Evolutionary conservation across 2,888 invertebrate species (phyloP).

Genomic region (Clitarchus hookeri): DNA sequence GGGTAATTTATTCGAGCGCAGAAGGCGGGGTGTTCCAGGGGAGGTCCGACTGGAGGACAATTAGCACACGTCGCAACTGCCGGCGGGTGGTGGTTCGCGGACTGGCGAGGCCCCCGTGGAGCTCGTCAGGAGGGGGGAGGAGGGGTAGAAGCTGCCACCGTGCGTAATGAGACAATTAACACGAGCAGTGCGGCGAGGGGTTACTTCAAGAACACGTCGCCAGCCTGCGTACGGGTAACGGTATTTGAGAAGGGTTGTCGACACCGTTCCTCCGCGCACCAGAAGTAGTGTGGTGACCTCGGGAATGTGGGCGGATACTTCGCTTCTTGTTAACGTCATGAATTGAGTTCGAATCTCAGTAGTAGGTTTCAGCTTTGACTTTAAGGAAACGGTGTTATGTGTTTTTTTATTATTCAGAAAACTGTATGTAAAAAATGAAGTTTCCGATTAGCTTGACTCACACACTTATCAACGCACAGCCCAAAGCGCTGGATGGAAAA

Average conservation of each 20-base stretch:
- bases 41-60: neutral
- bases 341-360: too few species aligned
- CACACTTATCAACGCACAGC: too few species aligned
- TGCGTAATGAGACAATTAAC: conserved; percentile 14
- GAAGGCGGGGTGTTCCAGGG: neutral
- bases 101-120: neutral
- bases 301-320: too few species aligned
- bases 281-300: too few species aligned
- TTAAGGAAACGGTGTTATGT: too few species aligned
- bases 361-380: too few species aligned
- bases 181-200: conserved; percentile 7
- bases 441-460: too few species aligned
- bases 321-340: too few species aligned
- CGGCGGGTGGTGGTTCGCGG: neutral
- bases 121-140: neutral
- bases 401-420: too few species aligned
- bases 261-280: too few species aligned
- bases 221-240: neutral
- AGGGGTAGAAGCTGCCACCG: neutral
- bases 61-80: neutral
- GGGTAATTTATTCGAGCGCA: neutral
- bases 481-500: too few species aligned
- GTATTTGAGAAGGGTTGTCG: neutral
- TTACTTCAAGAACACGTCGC: neutral
- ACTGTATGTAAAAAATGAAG: too few species aligned